Base-by-base conservation (phyloP, 2,797 vertebrate genomes). In the Echeneis naucrates region DNA sequence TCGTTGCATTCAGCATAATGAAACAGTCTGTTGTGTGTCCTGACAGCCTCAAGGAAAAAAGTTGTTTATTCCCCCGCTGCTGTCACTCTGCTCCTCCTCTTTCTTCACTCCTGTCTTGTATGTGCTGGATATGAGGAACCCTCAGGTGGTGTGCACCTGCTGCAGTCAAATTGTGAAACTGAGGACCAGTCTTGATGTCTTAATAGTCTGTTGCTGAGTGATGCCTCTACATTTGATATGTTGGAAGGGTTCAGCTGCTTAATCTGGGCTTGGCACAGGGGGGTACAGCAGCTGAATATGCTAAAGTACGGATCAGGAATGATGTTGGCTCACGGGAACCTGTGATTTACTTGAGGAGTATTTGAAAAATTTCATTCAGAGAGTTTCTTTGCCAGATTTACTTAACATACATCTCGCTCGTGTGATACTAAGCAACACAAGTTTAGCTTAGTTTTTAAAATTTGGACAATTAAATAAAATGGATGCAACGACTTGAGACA, bases 171-270 rank as follows among this genome's bases (percentile, higher is more conserved):
- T 50, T 78, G 66, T 45, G 27, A 37, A 11, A 55, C 4, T 37
- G 44, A n/a, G 33, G 59, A 57, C 70, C 57, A 61, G 5, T 9
- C 37, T 51, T 85, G 87, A 85, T 65, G 73, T 79, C 64, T 82
- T 81, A 86, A 89, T 83, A 67, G 75, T 50, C 54, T 67, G 38
- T 17, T 77, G 90, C 37, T 86, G 89, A 92, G 33, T 47, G 90
- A 88, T 57, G 73, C 72, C 80, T 82, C 82, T 33, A 80, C 61
- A 65, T 30, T 42, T 16, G 30, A 52, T 40, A 3, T 30, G 60
- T 62, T 54, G n/a, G 48, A 0, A 26, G 45, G 8, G 24, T 64
- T 74, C 60, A 80, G 47, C 73, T 77, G 78, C 80, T 78, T 61
- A 60, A 53, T 59, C 57, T 77, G 57, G n/a, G 52, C 57, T 51